Evolutionary conservation across 2,797 vertebrate species (phyloP).

Genomic region (Syncerus caffer): DNA sequence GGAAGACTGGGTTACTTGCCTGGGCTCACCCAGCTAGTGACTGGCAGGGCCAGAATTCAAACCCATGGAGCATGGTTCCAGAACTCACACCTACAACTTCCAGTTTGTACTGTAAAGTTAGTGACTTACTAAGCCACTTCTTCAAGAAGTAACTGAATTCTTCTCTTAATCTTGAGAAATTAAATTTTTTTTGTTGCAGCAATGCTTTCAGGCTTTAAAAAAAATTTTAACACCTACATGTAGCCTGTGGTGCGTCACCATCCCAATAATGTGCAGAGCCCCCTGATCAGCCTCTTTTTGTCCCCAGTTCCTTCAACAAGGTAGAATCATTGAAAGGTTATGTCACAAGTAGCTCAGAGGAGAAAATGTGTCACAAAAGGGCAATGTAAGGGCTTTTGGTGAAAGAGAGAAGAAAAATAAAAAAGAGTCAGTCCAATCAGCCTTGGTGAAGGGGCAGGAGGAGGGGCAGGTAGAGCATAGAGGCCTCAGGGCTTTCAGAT

Average conservation of each 20-base stretch:
- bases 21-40: not conserved
- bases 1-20: not conserved
- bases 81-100: not conserved
- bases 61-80: not conserved
- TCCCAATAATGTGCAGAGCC: not conserved
- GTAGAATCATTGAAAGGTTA: slow-evolving; percentile 2
- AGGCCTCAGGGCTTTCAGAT: not conserved
- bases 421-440: not conserved
- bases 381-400: not conserved
- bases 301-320: not conserved
- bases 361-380: slow-evolving; percentile 31
- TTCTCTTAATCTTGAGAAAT: not conserved
- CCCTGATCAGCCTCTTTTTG: not conserved
- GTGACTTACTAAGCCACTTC: not conserved
- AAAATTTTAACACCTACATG: not conserved
- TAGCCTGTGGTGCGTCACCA: not conserved
- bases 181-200: not conserved
- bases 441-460: not conserved
- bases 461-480: not conserved
- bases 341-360: not conserved
- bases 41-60: not conserved
- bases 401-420: not conserved
- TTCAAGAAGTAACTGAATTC: not conserved
- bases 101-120: not conserved
- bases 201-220: not conserved